These are phyloP conservation scores for Antigone vipio DNA, from an alignment of 2,113 vertebrate genomes.

Conservation along the genomic window DNA sequence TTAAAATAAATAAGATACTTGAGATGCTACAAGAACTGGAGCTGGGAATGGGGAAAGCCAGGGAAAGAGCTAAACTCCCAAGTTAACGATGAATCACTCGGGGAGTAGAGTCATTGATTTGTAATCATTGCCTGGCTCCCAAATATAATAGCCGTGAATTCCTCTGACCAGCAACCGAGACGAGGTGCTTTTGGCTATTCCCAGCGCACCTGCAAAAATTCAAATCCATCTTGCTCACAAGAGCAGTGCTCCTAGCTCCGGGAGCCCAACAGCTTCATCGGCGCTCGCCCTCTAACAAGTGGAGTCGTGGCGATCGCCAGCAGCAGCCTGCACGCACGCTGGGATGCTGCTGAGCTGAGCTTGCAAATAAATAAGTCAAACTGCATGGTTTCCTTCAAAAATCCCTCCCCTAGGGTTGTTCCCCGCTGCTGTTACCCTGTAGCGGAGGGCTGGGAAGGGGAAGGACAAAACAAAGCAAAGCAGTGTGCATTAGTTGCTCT, in stretches of 20 bases:
- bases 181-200: neutral
- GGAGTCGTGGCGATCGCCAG: neutral
- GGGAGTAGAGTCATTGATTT: conserved; percentile 8
- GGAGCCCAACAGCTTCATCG: neutral
- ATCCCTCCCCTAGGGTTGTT: neutral
- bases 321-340: neutral
- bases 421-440: neutral
- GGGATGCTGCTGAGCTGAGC: neutral
- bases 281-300: neutral
- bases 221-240: neutral
- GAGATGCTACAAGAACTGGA: neutral
- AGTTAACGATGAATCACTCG: neutral
- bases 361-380: neutral
- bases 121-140: conserved; percentile 6
- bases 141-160: neutral
- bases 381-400: neutral
- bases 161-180: neutral
- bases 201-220: neutral
- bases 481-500: neutral
- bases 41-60: neutral
- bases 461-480: neutral
- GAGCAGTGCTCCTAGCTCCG: neutral
- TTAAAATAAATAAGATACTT: neutral
- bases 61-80: neutral
- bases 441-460: neutral